Evolutionary conservation across 2,888 invertebrate genomes (phyloP).

Genomic region (Nasonia oneida): DNA sequence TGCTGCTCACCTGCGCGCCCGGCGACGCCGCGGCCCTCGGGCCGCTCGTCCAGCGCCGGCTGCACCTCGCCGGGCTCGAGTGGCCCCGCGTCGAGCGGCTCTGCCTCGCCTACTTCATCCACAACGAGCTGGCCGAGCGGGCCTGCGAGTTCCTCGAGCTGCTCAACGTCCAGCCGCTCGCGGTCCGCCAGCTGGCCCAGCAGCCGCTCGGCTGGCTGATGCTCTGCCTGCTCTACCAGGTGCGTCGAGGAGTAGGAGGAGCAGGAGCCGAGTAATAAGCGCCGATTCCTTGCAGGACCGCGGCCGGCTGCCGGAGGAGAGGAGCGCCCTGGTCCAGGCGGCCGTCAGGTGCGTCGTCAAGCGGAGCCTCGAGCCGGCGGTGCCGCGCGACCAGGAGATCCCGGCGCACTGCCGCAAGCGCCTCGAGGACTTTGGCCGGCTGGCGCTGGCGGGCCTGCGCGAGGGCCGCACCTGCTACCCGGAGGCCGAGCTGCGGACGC

Average conservation of each 20-base stretch:
- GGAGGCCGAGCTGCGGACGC: slow-evolving; percentile 80
- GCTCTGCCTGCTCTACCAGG: slow-evolving; percentile 81
- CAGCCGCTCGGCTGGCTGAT: slow-evolving; percentile 81
- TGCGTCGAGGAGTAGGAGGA: slow-evolving; percentile 57
- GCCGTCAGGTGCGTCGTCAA: slow-evolving; percentile 79
- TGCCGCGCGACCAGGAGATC: slow-evolving; percentile 74
- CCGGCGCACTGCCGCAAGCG: slow-evolving; percentile 79
- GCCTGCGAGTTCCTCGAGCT: slow-evolving; percentile 77
- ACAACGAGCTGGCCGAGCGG: slow-evolving; percentile 77
- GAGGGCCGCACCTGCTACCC: slow-evolving; percentile 80
- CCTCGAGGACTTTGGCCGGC: slow-evolving; percentile 81
- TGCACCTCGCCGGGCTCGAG: slow-evolving; percentile 80
- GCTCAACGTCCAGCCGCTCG: slow-evolving; percentile 77
- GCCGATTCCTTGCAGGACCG: slow-evolving; percentile 65
- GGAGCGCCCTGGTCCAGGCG: slow-evolving; percentile 76
- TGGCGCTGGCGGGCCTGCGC: slow-evolving; percentile 80
- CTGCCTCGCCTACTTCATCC: slow-evolving; percentile 80
- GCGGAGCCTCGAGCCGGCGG: slow-evolving; percentile 75
- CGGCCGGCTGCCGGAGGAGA: slow-evolving; percentile 75
- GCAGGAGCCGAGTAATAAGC: too few relatives aligned
- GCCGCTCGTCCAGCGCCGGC: slow-evolving; percentile 79
- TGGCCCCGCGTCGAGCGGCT: slow-evolving; percentile 80
- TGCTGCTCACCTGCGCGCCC: slow-evolving; percentile 80
- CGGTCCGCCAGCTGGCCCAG: slow-evolving; percentile 78
- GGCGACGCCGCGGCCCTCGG: slow-evolving; percentile 77